These are phyloP conservation scores for Rhinogobius similis DNA, from an alignment of 2,113 vertebrate genomes.

Conservation along the genomic window DNA sequence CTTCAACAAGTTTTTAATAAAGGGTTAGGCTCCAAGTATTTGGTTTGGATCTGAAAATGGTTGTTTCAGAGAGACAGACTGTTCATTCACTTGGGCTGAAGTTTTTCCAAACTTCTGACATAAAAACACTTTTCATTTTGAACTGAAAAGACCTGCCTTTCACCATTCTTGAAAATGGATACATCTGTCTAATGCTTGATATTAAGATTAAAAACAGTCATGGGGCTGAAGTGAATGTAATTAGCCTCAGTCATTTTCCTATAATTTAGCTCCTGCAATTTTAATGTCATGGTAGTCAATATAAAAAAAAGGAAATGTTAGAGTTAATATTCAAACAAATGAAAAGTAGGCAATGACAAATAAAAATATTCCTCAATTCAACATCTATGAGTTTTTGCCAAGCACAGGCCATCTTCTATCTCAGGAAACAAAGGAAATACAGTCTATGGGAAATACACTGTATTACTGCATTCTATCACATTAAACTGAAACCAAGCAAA, in stretches of 20 bases:
- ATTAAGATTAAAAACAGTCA: neutral
- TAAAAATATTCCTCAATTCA: neutral
- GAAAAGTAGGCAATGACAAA: neutral
- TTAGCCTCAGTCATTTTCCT: neutral
- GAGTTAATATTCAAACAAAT: neutral
- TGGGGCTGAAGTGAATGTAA: neutral
- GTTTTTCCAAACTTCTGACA: conserved; percentile 4
- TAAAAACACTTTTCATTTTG: neutral
- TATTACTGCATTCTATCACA: no score
- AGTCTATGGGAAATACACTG: no score
- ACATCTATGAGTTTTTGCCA: no score
- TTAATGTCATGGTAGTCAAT: neutral
- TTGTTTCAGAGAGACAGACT: neutral
- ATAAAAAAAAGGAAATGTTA: neutral
- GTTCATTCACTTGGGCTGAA: neutral
- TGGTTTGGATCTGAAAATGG: conserved; percentile 4
- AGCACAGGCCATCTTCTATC: no score
- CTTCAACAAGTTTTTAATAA: conserved; percentile 3
- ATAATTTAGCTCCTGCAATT: neutral
- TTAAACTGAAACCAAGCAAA: no score
- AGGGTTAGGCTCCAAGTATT: neutral
- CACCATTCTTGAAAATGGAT: neutral
- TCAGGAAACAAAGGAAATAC: no score
- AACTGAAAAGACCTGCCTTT: neutral
- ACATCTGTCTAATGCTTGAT: neutral